Conservation (phyloP, 2,113 vertebrate species). For the Ia io region DNA sequence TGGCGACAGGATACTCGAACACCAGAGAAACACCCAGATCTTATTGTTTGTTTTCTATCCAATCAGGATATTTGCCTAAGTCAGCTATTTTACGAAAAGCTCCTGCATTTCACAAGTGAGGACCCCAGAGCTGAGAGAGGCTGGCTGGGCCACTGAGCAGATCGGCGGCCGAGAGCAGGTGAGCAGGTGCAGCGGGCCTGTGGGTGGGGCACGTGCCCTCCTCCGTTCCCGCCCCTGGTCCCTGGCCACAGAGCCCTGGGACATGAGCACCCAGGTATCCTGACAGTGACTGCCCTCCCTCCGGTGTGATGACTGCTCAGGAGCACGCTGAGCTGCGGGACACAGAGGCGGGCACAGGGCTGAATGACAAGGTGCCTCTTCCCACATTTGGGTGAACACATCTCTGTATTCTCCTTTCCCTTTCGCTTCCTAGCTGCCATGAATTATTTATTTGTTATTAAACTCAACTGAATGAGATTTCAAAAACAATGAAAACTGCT, state of each 20-base stretch:
- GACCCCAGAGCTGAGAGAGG: not conserved
- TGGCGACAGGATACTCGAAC: not conserved
- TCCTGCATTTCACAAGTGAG: not conserved
- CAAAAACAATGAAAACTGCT: constrained; percentile 24
- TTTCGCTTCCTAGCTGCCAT: constrained; percentile 16
- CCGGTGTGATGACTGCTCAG: not conserved
- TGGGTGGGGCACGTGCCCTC: no score
- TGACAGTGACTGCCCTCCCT: not conserved
- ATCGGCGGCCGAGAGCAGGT: rapidly evolving
- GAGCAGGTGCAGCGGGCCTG: rapidly evolving
- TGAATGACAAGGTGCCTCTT: not conserved
- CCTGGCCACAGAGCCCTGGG: not conserved
- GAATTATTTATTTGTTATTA: constrained; percentile 60
- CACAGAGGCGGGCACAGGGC: not conserved
- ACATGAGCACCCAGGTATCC: rapidly evolving
- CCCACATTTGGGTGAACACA: not conserved
- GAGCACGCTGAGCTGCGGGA: not conserved
- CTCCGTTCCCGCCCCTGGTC: not conserved
- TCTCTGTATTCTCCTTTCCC: not conserved
- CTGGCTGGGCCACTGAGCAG: rapidly evolving
- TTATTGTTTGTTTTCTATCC: not conserved
- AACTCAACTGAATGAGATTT: constrained; percentile 28
- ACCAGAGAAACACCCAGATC: rapidly evolving
- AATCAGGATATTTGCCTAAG: rapidly evolving
- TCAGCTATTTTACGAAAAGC: not conserved